phyloP scores from a whole-genome alignment of 1,140 invertebrate species.

The Anastatus disparis region DNA sequence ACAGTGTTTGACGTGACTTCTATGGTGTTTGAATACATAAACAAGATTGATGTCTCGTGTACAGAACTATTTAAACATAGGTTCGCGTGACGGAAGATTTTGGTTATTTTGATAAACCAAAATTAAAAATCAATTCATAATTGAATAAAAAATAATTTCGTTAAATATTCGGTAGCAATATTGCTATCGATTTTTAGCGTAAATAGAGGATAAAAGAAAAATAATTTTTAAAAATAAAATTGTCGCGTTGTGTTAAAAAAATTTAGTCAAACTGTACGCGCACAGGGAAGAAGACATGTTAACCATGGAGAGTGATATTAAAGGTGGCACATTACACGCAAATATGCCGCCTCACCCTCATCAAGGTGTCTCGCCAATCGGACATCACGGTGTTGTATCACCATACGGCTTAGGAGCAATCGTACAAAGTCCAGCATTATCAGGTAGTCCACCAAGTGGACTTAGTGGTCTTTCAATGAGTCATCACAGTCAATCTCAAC shows the following conservation, averaged over 20 bases:
- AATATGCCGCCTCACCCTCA: slow-evolving; percentile 81
- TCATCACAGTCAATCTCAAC: slow-evolving; percentile 60
- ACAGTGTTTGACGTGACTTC: neutral
- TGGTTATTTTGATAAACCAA: no score
- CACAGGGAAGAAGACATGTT: slow-evolving; percentile 81
- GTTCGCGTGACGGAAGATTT: slow-evolving; percentile 21
- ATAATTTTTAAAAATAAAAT: no score
- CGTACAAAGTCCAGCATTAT: slow-evolving; percentile 71
- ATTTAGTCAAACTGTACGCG: slow-evolving; percentile 74
- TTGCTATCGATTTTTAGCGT: no score
- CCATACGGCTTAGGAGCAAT: slow-evolving; percentile 78
- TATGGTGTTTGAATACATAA: no score
- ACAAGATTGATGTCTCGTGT: slow-evolving; percentile 33
- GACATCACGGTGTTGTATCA: slow-evolving; percentile 68
- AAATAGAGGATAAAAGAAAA: no score
- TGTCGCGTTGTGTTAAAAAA: slow-evolving; percentile 52
- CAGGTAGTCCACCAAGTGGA: slow-evolving; percentile 67
- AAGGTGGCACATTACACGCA: slow-evolving; percentile 82
- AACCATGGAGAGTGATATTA: slow-evolving; percentile 89
- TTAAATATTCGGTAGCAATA: no score
- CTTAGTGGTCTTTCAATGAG: slow-evolving; percentile 50
- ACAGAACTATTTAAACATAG: slow-evolving; percentile 2
- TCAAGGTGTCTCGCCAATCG: slow-evolving; percentile 69
- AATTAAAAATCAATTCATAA: no score
- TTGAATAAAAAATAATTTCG: no score